These are phyloP conservation scores for Leptinotarsa texana DNA, from an alignment of 1,140 invertebrate species.

Conservation along the genomic window DNA sequence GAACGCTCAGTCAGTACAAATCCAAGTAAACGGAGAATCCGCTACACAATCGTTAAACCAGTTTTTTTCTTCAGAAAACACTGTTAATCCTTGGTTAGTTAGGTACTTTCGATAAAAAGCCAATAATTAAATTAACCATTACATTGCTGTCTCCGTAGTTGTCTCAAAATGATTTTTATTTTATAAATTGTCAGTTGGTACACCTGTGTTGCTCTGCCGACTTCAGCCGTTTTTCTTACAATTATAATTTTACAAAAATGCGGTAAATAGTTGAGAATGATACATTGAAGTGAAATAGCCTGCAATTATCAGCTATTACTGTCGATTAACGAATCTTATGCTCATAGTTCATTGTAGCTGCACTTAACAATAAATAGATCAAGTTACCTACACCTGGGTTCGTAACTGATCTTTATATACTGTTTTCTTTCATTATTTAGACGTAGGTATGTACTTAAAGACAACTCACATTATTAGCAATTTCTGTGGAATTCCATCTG, in stretches of 20 bases:
- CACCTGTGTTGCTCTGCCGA: conserved; percentile 33
- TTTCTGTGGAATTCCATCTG: conserved; percentile 23
- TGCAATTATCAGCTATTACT: conserved; percentile 40
- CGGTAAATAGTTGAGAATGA: conserved; percentile 39
- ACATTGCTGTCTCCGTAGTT: conserved; percentile 27
- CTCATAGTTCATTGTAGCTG: conserved; percentile 29
- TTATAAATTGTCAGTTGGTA: conserved; percentile 14
- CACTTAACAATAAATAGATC: conserved; percentile 30
- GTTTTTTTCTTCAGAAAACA: background rate
- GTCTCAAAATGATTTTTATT: conserved; percentile 27
- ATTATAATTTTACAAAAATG: conserved; percentile 45
- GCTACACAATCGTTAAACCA: conserved; percentile 1
- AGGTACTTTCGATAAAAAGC: conserved; percentile 8
- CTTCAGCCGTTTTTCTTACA: conserved; percentile 16
- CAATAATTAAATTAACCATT: conserved; percentile 30
- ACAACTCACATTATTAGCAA: conserved; percentile 24
- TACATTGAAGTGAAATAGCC: conserved; percentile 15
- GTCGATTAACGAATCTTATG: conserved; percentile 27
- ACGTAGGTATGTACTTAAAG: conserved; percentile 22
- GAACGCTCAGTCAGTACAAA: background rate
- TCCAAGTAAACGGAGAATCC: background rate
- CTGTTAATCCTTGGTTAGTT: background rate
- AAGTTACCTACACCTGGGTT: conserved; percentile 28
- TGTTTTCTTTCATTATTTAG: conserved; percentile 24
- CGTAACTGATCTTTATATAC: conserved; percentile 30